phyloP scores from a whole-genome alignment of 2,888 invertebrate species.

The Dasysyrphus tricinctus region DNA sequence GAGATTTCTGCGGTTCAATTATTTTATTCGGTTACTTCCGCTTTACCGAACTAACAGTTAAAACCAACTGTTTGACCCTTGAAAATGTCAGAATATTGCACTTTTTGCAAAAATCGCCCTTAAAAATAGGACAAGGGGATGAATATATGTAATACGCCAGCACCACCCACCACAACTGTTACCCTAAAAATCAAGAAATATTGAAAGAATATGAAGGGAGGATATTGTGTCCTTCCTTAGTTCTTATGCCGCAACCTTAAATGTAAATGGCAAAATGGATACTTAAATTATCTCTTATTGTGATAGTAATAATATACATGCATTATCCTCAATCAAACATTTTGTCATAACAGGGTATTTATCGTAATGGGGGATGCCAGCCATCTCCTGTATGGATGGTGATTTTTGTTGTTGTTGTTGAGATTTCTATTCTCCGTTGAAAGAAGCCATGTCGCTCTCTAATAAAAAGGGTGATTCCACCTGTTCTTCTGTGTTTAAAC shows the following conservation, averaged over 20 bases:
- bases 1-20: slow-evolving; percentile 74
- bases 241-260: slow-evolving; percentile 4
- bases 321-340: slow-evolving; percentile 73
- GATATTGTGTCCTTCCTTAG: neutral
- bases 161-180: neutral
- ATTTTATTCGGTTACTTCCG: slow-evolving; percentile 73
- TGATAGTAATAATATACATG: slow-evolving; percentile 65
- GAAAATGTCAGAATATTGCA: slow-evolving; percentile 60
- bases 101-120: slow-evolving; percentile 17
- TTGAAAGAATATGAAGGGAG: slow-evolving; percentile 23
- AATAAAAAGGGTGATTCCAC: slow-evolving; percentile 71
- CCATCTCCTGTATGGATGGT: neutral
- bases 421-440: neutral
- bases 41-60: slow-evolving; percentile 60
- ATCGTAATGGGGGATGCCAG: slow-evolving; percentile 63
- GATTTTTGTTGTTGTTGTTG: slow-evolving; percentile 7
- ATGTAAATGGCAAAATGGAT: slow-evolving; percentile 41
- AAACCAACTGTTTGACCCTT: slow-evolving; percentile 57
- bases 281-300: slow-evolving; percentile 70
- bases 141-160: slow-evolving; percentile 20
- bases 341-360: slow-evolving; percentile 75
- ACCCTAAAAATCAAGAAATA: slow-evolving; percentile 20
- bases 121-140: slow-evolving; percentile 2
- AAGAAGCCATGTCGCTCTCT: neutral
- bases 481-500: slow-evolving; percentile 67